These are phyloP conservation scores for Cephalotes varians DNA, from an alignment of 2,888 invertebrate genomes.

Conservation along the genomic window DNA sequence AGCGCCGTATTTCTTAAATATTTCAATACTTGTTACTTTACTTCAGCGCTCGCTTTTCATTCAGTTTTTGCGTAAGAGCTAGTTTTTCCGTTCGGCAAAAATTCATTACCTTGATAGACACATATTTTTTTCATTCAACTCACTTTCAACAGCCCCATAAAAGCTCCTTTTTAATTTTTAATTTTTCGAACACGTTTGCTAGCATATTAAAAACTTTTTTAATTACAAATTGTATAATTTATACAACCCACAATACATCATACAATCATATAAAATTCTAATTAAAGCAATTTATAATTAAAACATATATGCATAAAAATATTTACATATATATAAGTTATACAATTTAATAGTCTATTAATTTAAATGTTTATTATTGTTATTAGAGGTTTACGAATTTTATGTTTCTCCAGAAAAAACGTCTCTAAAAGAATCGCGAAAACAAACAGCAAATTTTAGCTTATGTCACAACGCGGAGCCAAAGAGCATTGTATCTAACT, in stretches of 20 bases:
- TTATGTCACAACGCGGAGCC: background rate
- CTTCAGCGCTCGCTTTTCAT: background rate
- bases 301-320: background rate
- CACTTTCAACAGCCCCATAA: background rate
- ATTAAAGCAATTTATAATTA: conserved; percentile 9
- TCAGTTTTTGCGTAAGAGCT: background rate
- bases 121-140: background rate
- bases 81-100: background rate
- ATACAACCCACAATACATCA: background rate
- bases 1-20: conserved; percentile 23
- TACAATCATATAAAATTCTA: background rate
- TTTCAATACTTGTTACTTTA: conserved; percentile 35
- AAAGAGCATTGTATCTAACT: conserved; percentile 5
- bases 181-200: background rate
- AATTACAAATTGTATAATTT: background rate
- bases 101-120: background rate
- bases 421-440: background rate
- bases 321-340: background rate
- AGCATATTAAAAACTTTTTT: background rate
- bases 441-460: background rate
- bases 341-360: background rate
- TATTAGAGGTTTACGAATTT: background rate
- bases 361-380: background rate
- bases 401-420: background rate
- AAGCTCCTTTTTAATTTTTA: background rate